These are phyloP conservation scores for Ceyx erithaca DNA, from an alignment of 2,797 vertebrate genomes.

Conservation along the genomic window DNA sequence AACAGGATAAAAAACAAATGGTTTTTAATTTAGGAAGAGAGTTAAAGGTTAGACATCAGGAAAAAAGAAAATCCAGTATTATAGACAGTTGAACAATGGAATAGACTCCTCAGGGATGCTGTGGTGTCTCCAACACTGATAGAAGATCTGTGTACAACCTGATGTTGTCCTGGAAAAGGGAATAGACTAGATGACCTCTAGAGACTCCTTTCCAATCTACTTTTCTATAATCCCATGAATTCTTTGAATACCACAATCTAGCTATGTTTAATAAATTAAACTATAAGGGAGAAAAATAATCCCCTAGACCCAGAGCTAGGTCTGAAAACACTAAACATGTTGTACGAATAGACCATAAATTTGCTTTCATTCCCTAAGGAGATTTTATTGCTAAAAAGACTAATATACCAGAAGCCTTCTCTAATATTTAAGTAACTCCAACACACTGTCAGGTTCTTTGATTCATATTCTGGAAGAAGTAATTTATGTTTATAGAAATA, in stretches of 20 bases:
- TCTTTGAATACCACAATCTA: background rate
- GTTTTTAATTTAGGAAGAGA: background rate
- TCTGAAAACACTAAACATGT: conserved; percentile 17
- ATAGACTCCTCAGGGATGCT: background rate
- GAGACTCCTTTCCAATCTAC: background rate
- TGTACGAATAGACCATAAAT: conserved; percentile 34
- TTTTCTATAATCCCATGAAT: background rate
- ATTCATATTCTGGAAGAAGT: conserved; percentile 6
- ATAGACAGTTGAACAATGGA: background rate
- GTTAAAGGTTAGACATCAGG: background rate
- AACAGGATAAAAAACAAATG: background rate
- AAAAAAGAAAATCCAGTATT: background rate
- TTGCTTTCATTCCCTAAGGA: conserved; percentile 10
- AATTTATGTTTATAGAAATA: conserved; percentile 29
- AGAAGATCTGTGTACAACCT: background rate
- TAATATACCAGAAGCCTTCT: conserved; percentile 1
- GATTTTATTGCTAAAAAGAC: conserved; percentile 27
- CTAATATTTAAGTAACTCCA: conserved; percentile 18
- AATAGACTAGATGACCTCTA: background rate
- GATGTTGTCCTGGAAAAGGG: background rate
- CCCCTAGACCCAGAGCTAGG: background rate
- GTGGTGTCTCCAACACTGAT: background rate
- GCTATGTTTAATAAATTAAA: conserved; percentile 21
- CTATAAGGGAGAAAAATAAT: background rate
- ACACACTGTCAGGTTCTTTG: conserved; percentile 9